phyloP scores from a whole-genome alignment of 2,113 vertebrate genomes.

The Lycaon pictus region DNA sequence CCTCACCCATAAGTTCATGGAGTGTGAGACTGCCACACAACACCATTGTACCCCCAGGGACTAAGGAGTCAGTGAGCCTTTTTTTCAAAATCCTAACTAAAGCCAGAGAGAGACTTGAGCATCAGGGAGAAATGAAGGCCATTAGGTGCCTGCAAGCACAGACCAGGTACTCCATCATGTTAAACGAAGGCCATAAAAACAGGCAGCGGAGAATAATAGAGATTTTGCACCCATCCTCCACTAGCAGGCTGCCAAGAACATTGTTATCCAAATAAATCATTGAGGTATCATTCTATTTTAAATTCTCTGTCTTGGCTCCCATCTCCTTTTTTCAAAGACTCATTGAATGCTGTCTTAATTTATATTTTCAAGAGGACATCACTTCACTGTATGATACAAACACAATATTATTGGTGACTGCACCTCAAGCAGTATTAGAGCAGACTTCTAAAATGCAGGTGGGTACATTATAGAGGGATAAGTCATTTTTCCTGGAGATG shows the following conservation, averaged over 20 bases:
- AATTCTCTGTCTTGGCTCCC: slow-evolving; percentile 19
- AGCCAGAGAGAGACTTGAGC: not conserved
- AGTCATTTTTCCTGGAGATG: not conserved
- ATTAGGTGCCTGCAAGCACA: not conserved
- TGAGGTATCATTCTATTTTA: slow-evolving; percentile 48
- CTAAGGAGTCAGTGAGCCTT: not conserved
- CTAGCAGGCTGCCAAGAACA: slow-evolving; percentile 54
- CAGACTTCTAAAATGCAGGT: not conserved
- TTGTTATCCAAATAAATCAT: slow-evolving; percentile 66
- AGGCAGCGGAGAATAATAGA: slow-evolving; percentile 55
- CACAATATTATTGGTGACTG: not conserved
- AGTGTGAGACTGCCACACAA: not conserved
- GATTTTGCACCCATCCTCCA: not conserved
- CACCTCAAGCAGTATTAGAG: slow-evolving; percentile 34
- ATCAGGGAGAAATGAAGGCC: not conserved
- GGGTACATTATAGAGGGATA: not conserved
- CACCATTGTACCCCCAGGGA: not conserved
- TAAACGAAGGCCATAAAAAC: slow-evolving; percentile 28
- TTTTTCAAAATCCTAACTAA: not conserved
- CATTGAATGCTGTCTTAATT: slow-evolving; percentile 13
- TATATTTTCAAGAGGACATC: slow-evolving; percentile 58
- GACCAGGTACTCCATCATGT: slow-evolving; percentile 57
- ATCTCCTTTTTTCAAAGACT: slow-evolving; percentile 53
- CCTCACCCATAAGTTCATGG: not conserved
- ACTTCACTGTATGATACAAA: slow-evolving; percentile 24